phyloP scores from a whole-genome alignment of 2,797 vertebrate genomes.

The Sibirionetta formosa region DNA sequence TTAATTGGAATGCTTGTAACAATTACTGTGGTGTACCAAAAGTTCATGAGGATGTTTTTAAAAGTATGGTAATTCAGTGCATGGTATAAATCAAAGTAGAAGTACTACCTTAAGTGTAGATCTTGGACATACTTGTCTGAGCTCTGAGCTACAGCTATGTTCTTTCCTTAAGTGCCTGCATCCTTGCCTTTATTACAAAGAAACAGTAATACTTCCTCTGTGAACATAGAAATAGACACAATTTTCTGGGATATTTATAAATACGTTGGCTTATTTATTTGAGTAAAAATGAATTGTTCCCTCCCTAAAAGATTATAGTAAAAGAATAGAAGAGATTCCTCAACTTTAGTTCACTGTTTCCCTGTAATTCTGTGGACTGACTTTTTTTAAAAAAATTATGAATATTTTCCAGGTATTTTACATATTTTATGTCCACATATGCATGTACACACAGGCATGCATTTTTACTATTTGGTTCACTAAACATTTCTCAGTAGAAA shows the following conservation, averaged over 20 bases:
- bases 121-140: neutral
- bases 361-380: neutral
- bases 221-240: neutral
- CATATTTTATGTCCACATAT: no score
- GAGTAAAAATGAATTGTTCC: neutral
- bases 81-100: neutral
- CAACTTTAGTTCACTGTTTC: neutral
- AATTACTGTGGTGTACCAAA: neutral
- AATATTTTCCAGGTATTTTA: neutral
- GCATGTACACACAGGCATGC: fast-evolving
- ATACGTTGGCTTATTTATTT: neutral
- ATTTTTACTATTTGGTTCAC: neutral
- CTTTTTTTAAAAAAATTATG: neutral
- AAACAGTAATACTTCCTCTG: neutral
- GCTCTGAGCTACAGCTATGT: neutral
- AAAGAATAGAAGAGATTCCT: neutral
- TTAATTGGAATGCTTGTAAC: neutral
- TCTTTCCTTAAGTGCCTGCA: neutral
- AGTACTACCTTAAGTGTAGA: neutral
- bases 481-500: neutral
- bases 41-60: neutral
- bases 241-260: neutral
- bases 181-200: neutral
- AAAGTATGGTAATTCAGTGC: neutral
- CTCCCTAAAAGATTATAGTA: neutral